These are phyloP conservation scores for Anolis apletophallus DNA, from an alignment of 2,797 vertebrate species.

Conservation along the genomic window DNA sequence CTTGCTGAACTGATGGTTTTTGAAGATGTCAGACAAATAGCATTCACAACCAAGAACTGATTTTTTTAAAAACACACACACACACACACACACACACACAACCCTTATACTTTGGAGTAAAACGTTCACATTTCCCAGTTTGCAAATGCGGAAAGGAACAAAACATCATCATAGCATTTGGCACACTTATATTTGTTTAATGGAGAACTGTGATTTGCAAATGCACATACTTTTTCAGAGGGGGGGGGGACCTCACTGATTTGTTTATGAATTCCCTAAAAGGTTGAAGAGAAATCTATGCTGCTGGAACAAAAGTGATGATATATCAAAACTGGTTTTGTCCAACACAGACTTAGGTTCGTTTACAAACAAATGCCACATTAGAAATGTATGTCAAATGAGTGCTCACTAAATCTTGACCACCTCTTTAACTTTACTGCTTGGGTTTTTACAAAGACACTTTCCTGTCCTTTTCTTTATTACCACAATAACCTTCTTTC, in stretches of 20 bases:
- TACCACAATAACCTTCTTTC: constrained; percentile 76
- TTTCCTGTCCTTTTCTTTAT: constrained; percentile 68
- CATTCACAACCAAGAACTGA: not conserved
- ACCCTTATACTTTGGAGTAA: not conserved
- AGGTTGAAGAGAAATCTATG: constrained; percentile 7
- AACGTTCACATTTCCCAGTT: not conserved
- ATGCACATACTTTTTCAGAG: not conserved
- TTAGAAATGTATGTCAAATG: constrained; percentile 43
- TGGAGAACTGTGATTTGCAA: not conserved
- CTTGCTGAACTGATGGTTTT: not conserved
- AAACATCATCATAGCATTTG: not conserved
- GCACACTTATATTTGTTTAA: not conserved
- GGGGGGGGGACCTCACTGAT: not conserved
- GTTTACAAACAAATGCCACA: constrained; percentile 45
- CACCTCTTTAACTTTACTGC: constrained; percentile 67
- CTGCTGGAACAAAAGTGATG: constrained; percentile 29
- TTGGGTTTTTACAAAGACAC: constrained; percentile 55
- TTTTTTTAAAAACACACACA: not conserved
- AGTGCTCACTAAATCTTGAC: constrained; percentile 54
- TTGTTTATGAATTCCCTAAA: constrained; percentile 18
- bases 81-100: too few relatives aligned
- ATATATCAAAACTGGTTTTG: constrained; percentile 26
- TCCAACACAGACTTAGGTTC: constrained; percentile 10
- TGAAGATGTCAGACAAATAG: not conserved
- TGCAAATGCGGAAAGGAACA: constrained; percentile 3